phyloP scores from a whole-genome alignment of 2,113 vertebrate genomes.

The Sciurus niger region DNA sequence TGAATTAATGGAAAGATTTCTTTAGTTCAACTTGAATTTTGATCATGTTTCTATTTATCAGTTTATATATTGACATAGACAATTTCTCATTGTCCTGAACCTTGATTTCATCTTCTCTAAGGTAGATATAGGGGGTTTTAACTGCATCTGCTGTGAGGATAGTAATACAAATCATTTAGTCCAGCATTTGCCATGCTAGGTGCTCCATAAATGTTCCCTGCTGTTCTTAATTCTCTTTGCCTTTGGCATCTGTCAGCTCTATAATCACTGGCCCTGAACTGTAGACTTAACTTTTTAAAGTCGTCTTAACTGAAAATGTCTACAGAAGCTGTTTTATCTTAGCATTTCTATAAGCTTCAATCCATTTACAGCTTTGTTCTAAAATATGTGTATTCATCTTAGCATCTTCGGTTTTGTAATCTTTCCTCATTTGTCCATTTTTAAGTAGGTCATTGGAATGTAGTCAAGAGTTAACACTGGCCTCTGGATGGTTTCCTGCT shows the following conservation, averaged over 20 bases:
- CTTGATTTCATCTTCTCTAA: constrained; percentile 35
- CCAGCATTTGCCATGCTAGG: neutral
- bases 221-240: neutral
- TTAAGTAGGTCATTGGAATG: neutral
- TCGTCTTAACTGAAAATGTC: neutral
- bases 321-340: neutral
- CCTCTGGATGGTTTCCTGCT: neutral
- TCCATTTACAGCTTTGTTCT: neutral
- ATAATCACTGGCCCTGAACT: neutral
- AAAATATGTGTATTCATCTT: neutral
- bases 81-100: neutral
- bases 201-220: neutral
- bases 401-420: constrained; percentile 2
- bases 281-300: neutral
- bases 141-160: neutral
- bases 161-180: neutral
- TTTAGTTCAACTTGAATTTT: neutral
- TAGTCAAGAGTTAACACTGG: neutral
- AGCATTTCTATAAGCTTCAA: neutral
- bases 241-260: neutral
- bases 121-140: neutral
- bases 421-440: neutral
- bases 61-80: neutral
- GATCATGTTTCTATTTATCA: neutral
- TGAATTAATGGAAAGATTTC: neutral